Evolutionary conservation across 2,797 vertebrate species (phyloP).

Genomic region (Hydrophis major): DNA sequence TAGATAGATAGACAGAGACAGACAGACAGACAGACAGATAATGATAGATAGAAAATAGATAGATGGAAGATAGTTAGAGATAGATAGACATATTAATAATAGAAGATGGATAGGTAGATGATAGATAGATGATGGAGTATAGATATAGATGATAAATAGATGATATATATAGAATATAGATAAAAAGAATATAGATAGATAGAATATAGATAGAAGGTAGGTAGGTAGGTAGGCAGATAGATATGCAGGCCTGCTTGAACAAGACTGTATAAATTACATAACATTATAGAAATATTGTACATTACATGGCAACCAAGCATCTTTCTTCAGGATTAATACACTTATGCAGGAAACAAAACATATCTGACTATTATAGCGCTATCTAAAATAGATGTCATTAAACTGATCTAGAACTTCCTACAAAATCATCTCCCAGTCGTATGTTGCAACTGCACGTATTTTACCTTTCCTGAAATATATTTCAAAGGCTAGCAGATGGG

Average conservation of each 20-base stretch:
- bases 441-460: conserved; percentile 24
- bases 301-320: background rate
- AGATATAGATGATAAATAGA: too few relatives aligned
- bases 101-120: too few relatives aligned
- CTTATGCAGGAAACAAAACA: background rate
- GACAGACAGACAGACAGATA: too few relatives aligned
- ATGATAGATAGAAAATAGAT: too few relatives aligned
- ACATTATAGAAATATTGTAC: background rate
- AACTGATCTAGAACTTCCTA: background rate
- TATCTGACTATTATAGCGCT: background rate
- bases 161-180: too few relatives aligned
- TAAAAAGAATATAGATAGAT: too few relatives aligned
- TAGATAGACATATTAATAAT: too few relatives aligned
- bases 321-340: background rate
- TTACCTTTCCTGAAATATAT: conserved; percentile 82
- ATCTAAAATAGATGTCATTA: background rate
- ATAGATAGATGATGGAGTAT: too few relatives aligned
- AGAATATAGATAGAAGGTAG: too few relatives aligned
- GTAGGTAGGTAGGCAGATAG: too few relatives aligned
- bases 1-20: too few relatives aligned
- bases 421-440: background rate
- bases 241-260: background rate
- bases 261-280: background rate
- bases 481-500: conserved; percentile 79
- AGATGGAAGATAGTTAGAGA: too few relatives aligned